phyloP scores from a whole-genome alignment of 1,140 invertebrate genomes.

The Drosophila sturtevanti region DNA sequence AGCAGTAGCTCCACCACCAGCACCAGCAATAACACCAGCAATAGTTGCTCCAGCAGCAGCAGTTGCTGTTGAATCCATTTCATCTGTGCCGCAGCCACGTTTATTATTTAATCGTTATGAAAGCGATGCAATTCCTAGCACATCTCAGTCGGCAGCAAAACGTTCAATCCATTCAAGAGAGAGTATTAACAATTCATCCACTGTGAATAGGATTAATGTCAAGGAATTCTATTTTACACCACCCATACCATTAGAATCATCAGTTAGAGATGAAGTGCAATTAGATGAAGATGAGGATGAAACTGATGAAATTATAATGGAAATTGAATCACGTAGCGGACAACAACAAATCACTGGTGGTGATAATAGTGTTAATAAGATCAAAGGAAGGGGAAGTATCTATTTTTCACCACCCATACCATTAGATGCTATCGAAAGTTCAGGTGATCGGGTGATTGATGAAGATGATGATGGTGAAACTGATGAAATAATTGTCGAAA shows the following conservation, averaged over 20 bases:
- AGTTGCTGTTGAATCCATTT: too few relatives aligned
- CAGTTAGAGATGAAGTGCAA: not conserved
- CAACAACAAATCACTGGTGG: not conserved
- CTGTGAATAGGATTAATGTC: not conserved
- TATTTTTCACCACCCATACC: not conserved
- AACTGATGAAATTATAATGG: constrained; percentile 62
- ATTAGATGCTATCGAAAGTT: not conserved
- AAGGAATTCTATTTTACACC: constrained; percentile 37
- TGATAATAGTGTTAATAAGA: constrained; percentile 32
- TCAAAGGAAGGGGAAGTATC: not conserved
- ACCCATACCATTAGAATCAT: constrained; percentile 30
- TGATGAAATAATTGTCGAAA: constrained; percentile 61
- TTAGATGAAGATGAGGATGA: constrained; percentile 42
- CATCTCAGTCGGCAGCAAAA: too few relatives aligned
- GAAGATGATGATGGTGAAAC: constrained; percentile 30
- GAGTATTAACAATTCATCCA: not conserved
- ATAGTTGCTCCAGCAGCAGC: too few relatives aligned
- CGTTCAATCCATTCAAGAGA: too few relatives aligned
- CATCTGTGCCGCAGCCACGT: too few relatives aligned
- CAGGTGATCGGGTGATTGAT: too few relatives aligned
- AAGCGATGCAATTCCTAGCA: too few relatives aligned
- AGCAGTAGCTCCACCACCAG: not conserved
- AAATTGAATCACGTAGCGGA: constrained; percentile 33
- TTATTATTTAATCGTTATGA: too few relatives aligned
- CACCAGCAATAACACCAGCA: not conserved